phyloP scores from a whole-genome alignment of 2,797 vertebrate genomes.

The Lerista edwardsae region DNA sequence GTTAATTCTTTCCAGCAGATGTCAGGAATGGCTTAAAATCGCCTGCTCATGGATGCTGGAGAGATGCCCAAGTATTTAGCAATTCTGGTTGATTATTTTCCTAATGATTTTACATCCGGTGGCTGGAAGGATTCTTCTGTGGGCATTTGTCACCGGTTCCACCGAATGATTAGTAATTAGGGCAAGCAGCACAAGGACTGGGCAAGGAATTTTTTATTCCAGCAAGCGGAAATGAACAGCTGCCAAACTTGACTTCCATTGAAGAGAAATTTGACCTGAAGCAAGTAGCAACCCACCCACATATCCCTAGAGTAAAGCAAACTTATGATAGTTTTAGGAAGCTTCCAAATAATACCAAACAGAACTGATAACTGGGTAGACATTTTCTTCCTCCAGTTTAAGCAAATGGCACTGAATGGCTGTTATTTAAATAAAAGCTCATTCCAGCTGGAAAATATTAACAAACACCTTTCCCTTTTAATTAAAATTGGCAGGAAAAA shows the following conservation, averaged over 20 bases:
- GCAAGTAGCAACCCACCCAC: conserved; percentile 40
- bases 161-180: conserved; percentile 53
- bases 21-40: conserved; percentile 41
- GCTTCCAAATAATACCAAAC: conserved; percentile 49
- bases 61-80: conserved; percentile 42
- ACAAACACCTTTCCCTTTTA: conserved; percentile 47
- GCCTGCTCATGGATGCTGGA: conserved; percentile 39
- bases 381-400: neutral
- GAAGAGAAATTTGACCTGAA: conserved; percentile 50
- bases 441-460: conserved; percentile 39
- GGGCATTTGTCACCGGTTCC: conserved; percentile 58
- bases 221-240: conserved; percentile 56
- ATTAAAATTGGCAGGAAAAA: conserved; percentile 14
- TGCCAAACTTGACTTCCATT: conserved; percentile 49
- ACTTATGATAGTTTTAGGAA: conserved; percentile 32
- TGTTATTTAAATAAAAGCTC: conserved; percentile 42
- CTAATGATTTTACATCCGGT: conserved; percentile 27
- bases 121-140: conserved; percentile 49
- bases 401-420: conserved; percentile 27
- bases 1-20: conserved; percentile 19
- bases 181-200: conserved; percentile 36
- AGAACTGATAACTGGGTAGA: conserved; percentile 24
- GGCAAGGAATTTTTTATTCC: conserved; percentile 6
- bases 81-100: conserved; percentile 45
- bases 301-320: conserved; percentile 51